Percentiles rank a stretch among this genome's conserved stretches.
Conservation (phyloP, 2,888 invertebrate species). For the Peribatodes rhomboidaria region DNA sequence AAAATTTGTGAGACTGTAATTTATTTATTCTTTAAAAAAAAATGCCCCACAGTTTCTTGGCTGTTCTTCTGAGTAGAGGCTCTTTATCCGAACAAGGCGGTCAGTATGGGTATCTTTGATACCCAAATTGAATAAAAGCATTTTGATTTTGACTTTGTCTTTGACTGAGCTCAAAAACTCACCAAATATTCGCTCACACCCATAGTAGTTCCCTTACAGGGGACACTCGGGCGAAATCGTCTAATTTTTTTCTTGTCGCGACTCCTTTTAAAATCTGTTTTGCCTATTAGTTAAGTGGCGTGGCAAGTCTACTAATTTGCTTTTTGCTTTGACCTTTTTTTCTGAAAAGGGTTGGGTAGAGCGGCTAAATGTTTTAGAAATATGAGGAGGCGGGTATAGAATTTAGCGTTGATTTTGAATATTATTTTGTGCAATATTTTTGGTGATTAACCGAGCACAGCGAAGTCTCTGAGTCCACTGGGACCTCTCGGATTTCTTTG, state of each 20-base stretch:
- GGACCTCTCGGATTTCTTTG: too few species aligned
- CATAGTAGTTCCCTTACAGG: slow-evolving; percentile 53
- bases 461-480: too few species aligned
- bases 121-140: too few species aligned
- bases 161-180: background rate
- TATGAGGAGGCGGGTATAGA: slow-evolving; percentile 4
- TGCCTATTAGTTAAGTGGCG: slow-evolving; percentile 80
- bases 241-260: slow-evolving; percentile 79
- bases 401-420: background rate
- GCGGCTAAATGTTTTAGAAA: slow-evolving; percentile 27
- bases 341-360: slow-evolving; percentile 63
- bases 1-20: too few species aligned
- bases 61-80: too few species aligned
- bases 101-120: too few species aligned
- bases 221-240: slow-evolving; percentile 64
- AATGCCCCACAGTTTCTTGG: too few species aligned
- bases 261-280: slow-evolving; percentile 77
- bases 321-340: slow-evolving; percentile 68
- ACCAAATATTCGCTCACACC: background rate
- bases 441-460: too few species aligned
- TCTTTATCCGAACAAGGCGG: too few species aligned
- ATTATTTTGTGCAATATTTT: slow-evolving; percentile 11
- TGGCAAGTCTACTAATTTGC: slow-evolving; percentile 79
- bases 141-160: too few species aligned
- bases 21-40: too few species aligned